Evolutionary conservation across 2,797 vertebrate genomes (phyloP).

Genomic region (Distichodus sexfasciatus): DNA sequence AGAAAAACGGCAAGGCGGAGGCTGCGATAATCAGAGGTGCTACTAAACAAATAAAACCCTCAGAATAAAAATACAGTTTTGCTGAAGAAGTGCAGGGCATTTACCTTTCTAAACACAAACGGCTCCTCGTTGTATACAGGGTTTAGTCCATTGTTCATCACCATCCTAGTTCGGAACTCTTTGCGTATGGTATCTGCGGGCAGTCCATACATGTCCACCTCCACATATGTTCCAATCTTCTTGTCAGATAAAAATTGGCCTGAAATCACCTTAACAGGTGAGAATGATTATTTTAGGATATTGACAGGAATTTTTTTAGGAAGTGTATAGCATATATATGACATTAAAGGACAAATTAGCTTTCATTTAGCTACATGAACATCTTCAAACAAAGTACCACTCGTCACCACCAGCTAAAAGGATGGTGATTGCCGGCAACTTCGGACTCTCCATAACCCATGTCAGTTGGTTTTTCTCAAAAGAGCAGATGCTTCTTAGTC

Average conservation of each 20-base stretch:
- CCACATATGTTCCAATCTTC: constrained; percentile 95
- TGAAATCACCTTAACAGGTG: constrained; percentile 93
- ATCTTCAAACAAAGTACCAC: too few relatives aligned
- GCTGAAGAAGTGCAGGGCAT: too few relatives aligned
- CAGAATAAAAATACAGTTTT: too few relatives aligned
- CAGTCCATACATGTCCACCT: constrained; percentile 97
- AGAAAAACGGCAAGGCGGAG: neutral
- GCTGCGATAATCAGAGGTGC: too few relatives aligned
- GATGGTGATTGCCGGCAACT: too few relatives aligned
- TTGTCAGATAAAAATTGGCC: constrained; percentile 98
- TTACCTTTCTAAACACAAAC: constrained; percentile 97
- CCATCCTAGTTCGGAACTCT: constrained; percentile 97
- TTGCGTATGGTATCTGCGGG: constrained; percentile 97
- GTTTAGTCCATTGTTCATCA: constrained; percentile 99
- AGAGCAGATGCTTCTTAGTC: neutral
- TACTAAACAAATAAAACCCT: too few relatives aligned
- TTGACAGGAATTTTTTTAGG: too few relatives aligned
- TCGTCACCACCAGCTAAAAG: neutral
- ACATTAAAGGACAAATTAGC: too few relatives aligned
- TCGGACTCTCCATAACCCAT: neutral
- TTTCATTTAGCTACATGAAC: too few relatives aligned
- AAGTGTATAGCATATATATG: too few relatives aligned
- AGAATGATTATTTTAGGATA: too few relatives aligned
- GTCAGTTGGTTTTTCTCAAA: neutral
- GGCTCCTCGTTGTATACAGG: constrained; percentile 96